phyloP scores from a whole-genome alignment of 2,888 invertebrate genomes.

The Oxyscelio sp. region DNA sequence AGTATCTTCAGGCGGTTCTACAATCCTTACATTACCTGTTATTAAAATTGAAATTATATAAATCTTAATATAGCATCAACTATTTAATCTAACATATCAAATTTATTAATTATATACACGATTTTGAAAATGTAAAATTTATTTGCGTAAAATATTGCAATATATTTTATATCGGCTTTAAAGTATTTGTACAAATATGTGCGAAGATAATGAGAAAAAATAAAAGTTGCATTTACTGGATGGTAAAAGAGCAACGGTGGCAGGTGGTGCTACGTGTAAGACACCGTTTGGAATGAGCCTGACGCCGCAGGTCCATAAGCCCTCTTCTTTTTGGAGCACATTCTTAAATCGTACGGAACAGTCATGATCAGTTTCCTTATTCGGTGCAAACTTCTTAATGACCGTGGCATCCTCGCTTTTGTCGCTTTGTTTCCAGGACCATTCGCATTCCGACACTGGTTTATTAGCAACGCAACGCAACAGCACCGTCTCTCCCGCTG shows the following conservation, averaged over 20 bases:
- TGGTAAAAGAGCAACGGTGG: conserved; percentile 85
- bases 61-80: too few relatives aligned
- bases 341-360: conserved; percentile 87
- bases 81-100: too few relatives aligned
- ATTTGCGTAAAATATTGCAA: too few relatives aligned
- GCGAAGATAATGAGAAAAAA: conserved; percentile 10
- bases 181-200: not conserved
- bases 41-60: too few relatives aligned
- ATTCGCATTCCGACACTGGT: conserved; percentile 86
- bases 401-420: conserved; percentile 83
- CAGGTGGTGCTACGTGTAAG: conserved; percentile 86
- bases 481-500: conserved; percentile 86
- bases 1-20: too few relatives aligned
- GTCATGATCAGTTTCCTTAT: conserved; percentile 85
- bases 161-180: not conserved
- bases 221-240: conserved; percentile 80
- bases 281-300: conserved; percentile 83
- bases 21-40: too few relatives aligned
- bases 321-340: conserved; percentile 86
- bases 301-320: conserved; percentile 87
- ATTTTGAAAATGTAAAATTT: too few relatives aligned
- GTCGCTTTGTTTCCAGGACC: conserved; percentile 86
- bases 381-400: conserved; percentile 85
- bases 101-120: too few relatives aligned
- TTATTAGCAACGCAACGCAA: conserved; percentile 86